Evolutionary conservation across 1,140 invertebrate genomes (phyloP).

Genomic region (Helicoverpa armigera): DNA sequence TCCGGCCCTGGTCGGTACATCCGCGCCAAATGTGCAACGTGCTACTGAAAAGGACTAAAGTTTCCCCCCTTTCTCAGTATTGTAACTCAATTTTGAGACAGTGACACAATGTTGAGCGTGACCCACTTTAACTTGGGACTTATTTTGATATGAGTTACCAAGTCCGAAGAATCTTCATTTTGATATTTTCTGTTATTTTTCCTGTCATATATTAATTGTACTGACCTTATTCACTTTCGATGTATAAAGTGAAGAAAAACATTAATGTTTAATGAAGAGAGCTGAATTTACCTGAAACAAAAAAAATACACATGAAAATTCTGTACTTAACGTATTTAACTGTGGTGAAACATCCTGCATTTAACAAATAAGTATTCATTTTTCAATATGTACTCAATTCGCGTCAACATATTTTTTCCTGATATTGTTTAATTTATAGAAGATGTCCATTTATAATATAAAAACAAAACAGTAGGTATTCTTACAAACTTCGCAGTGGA

Average conservation of each 20-base stretch:
- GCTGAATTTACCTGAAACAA: slow-evolving; percentile 49
- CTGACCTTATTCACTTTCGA: not conserved
- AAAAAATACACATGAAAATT: slow-evolving; percentile 1
- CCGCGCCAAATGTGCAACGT: slow-evolving; percentile 62
- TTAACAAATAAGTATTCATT: too few relatives aligned
- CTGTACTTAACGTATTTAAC: too few relatives aligned
- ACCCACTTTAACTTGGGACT: slow-evolving; percentile 63
- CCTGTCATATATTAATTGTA: not conserved
- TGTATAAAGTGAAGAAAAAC: not conserved
- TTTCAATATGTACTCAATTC: too few relatives aligned
- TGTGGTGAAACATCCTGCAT: too few relatives aligned
- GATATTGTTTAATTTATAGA: too few relatives aligned
- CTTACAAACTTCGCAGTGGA: not conserved
- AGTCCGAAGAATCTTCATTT: slow-evolving; percentile 34
- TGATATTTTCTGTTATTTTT: slow-evolving; percentile 11
- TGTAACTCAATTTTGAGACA: slow-evolving; percentile 65
- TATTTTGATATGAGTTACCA: slow-evolving; percentile 59
- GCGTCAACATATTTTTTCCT: too few relatives aligned
- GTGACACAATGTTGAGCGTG: slow-evolving; percentile 60
- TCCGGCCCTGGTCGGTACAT: slow-evolving; percentile 47
- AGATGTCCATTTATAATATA: too few relatives aligned
- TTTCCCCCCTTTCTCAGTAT: slow-evolving; percentile 60
- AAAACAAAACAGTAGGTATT: too few relatives aligned
- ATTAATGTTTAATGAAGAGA: not conserved
- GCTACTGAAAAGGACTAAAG: slow-evolving; percentile 59